These are phyloP conservation scores for Creontiades dilutus DNA, from an alignment of 2,888 invertebrate species.

Conservation along the genomic window DNA sequence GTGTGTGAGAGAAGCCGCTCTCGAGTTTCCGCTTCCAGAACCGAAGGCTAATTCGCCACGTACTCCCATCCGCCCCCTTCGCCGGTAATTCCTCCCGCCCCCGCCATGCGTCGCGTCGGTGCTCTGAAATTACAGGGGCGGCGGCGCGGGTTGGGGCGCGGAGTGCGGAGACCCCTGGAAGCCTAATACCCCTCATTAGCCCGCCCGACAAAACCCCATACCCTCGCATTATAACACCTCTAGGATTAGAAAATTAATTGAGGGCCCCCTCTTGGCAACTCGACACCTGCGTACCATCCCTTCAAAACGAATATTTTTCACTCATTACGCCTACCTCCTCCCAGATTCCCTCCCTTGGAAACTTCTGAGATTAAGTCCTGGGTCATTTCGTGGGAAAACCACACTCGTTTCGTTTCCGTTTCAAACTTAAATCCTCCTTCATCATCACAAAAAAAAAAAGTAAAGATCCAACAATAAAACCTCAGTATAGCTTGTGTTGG, in stretches of 20 bases:
- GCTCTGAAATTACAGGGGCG: constrained; percentile 67
- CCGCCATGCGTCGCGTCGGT: constrained; percentile 14
- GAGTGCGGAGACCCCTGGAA: constrained; percentile 59
- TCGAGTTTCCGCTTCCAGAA: constrained; percentile 13
- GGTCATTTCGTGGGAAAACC: neutral
- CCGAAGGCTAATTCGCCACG: constrained; percentile 45
- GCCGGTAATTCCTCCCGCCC: neutral
- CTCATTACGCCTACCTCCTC: constrained; percentile 38
- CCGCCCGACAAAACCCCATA: constrained; percentile 47
- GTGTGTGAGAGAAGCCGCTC: neutral
- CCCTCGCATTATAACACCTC: constrained; percentile 69
- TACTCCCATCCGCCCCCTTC: neutral
- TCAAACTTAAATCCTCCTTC: neutral
- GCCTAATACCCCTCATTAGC: constrained; percentile 71
- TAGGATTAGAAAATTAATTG: constrained; percentile 69
- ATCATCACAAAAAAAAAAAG: too few species aligned
- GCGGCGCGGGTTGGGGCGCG: constrained; percentile 37
- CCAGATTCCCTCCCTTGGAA: neutral
- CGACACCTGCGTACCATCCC: constrained; percentile 57
- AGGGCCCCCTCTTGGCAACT: constrained; percentile 49
- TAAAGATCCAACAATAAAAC: too few species aligned
- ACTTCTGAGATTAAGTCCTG: neutral
- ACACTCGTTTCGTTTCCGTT: neutral
- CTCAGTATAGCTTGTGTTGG: too few species aligned
- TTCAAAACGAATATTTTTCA: constrained; percentile 69